Base-by-base conservation (phyloP, 1,140 invertebrate species). In the Adelges cooleyi region DNA sequence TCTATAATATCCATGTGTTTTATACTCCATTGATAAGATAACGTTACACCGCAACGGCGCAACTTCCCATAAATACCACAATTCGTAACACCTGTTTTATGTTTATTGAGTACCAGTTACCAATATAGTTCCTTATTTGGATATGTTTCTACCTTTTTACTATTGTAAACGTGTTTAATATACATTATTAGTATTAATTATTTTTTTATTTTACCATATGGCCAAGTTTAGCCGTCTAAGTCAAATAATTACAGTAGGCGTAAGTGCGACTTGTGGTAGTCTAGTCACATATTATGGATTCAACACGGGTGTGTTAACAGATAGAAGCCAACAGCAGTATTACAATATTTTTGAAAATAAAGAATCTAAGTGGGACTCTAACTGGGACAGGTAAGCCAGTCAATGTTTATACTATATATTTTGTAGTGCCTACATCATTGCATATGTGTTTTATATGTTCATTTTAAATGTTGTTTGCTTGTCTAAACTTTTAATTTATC, bases 311-410 rank as follows among this genome's bases (percentile, higher is more conserved):
- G n/a, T 20, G 56, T 20, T 48, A 2, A 6, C 4, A 1, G 11
- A 33, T 13, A 3, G 22, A 3, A 17, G 4, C 5, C 40, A 62
- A 48, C n/a, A 33, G n/a, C 11, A 20, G 1, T 62, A 48, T 10
- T 62, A 48, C 13, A 10, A 13, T 2, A n/a, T 46, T 20, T 62
- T 48, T 15, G 42, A 62, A 18, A 62, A 62, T 25, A 62, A 13
- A 22, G 25, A 46, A 27, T 18, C 42, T 1, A 62, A 62, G 17
- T 62, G 56, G 56, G 40, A 62, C 15, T 46, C 18, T 22, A 62
- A 62, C 15, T 62, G 56, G 56, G 56, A 62, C 23, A 62, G 18
- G 56, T 62, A 46, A 62, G 56, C 42, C 15, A n/a, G 20, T 56
- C 6, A 15, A 8, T 23, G 23, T 3, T 25, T 0, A n/a, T 15